Base-by-base conservation (phyloP, 2,888 invertebrate species). In the Lomographa bimaculata region DNA sequence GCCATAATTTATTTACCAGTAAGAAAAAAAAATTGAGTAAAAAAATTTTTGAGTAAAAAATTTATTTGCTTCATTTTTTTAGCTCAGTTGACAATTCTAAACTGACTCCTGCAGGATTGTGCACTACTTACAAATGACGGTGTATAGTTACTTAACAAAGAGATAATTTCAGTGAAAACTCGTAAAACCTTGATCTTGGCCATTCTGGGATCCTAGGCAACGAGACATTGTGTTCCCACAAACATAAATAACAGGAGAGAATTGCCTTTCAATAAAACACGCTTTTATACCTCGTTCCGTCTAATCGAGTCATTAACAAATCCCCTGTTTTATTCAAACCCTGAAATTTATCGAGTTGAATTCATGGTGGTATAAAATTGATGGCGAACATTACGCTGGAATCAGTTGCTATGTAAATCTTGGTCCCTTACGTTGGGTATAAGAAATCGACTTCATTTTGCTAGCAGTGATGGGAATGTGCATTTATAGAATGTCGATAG, bases 371-470 rank as follows among this genome's bases (percentile, higher is more conserved):
- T 41, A 45, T 50, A 41, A 54, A 50, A 48, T 40, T 44, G 46
- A 54, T 50, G 41, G 53, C 37, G 30, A 30, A 12, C 45, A 40
- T 47, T 46, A 48, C 39, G 41, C 46, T 29, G 46, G 23, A 54
- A 50, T 54, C 53, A 46, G 47, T 46, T 39, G 41, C 41, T 40
- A 50, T 50, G 50, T 54, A 48, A 54, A 50, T 48, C 53, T 45
- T 43, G 43, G 45, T 40, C 36, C 44, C 29, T 46, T 47, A 32
- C 24, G 18, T 19, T 24, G 33, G 33, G 38, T 28, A 17, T 19
- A 45, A 20, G 17, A 25, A 32, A 32, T 42, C 32, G 34, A 16
- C 35, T 41, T 41, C 35, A 41, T 41, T 40, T 40, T 9, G 10
- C 8, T 23, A 7, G 5, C 23, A 14, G 14, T 3, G 14, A 14